These are phyloP conservation scores for Bergia puertoricense DNA, from an alignment of 92 coral and sea anemone species.

Conservation along the genomic window DNA sequence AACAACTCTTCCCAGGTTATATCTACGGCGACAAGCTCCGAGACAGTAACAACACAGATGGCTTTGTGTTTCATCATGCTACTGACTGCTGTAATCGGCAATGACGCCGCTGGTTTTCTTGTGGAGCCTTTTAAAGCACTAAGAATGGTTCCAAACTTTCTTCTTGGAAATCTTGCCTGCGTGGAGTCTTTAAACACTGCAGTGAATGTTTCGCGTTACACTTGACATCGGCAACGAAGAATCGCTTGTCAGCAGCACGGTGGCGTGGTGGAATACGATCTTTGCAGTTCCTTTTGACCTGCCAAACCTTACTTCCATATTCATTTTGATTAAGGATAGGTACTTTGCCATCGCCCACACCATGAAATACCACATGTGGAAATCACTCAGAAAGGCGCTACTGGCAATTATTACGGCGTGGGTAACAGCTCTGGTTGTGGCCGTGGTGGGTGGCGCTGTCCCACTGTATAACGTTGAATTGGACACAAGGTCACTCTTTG, in stretches of 20 bases:
- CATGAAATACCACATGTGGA: not conserved
- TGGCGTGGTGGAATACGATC: not conserved
- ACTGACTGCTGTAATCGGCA: not conserved
- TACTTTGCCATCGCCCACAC: too few relatives aligned
- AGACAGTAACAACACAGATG: not conserved
- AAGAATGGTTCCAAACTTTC: not conserved
- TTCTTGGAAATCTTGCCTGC: not conserved
- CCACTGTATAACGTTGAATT: not conserved
- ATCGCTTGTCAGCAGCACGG: not conserved
- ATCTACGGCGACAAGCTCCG: not conserved
- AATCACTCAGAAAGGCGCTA: not conserved
- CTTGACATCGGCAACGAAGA: not conserved
- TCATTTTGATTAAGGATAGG: too few relatives aligned
- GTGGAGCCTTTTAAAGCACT: too few relatives aligned
- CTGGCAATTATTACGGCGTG: not conserved
- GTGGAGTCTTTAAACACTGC: not conserved
- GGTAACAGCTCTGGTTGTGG: not conserved
- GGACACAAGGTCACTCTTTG: not conserved
- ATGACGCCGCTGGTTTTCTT: not conserved
- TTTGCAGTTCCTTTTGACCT: not conserved
- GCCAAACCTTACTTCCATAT: too few relatives aligned
- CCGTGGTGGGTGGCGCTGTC: not conserved
- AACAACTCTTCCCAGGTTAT: not conserved
- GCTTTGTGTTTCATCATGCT: not conserved
- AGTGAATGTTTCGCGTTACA: not conserved